Evolutionary conservation across 2,113 vertebrate genomes (phyloP).

Genomic region (Microtus montanus): DNA sequence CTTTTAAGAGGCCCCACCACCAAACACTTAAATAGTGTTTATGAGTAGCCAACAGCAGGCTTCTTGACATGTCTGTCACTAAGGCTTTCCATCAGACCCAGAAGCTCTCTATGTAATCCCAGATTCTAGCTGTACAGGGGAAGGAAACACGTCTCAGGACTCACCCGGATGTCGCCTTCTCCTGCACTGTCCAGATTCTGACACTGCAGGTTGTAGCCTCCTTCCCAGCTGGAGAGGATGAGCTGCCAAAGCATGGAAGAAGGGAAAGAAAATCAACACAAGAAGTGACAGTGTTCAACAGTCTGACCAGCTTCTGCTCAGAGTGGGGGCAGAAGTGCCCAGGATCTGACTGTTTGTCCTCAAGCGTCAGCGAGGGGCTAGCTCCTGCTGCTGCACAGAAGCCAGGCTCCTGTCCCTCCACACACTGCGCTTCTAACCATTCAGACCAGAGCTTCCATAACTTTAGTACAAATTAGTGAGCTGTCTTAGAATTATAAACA

Average conservation of each 20-base stretch:
- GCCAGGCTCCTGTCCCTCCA: not conserved
- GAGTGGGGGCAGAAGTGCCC: not conserved
- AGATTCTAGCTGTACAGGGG: not conserved
- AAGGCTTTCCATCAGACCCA: not conserved
- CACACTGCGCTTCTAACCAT: not conserved
- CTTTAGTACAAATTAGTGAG: not conserved
- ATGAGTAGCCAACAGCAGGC: too few species aligned
- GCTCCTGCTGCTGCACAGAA: not conserved
- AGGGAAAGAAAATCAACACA: not conserved
- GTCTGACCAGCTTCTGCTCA: not conserved
- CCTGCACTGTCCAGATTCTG: slow-evolving; percentile 90
- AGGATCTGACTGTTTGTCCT: not conserved
- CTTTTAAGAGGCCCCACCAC: too few species aligned
- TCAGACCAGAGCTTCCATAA: not conserved
- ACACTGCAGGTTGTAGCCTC: slow-evolving; percentile 91
- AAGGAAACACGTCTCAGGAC: slow-evolving; percentile 21
- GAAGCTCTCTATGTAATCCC: not conserved
- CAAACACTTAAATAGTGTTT: too few species aligned
- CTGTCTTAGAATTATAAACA: slow-evolving; percentile 28
- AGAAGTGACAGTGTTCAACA: rapidly evolving
- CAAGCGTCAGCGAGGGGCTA: not conserved
- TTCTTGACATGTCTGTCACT: not conserved
- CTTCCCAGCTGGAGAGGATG: slow-evolving; percentile 89
- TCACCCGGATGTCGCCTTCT: slow-evolving; percentile 89
- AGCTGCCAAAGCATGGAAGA: slow-evolving; percentile 83